Percentiles rank a stretch among this genome's conserved stretches.
phyloP scores from a whole-genome alignment of 2,113 vertebrate genomes.

The Pseudopodoces humilis region DNA sequence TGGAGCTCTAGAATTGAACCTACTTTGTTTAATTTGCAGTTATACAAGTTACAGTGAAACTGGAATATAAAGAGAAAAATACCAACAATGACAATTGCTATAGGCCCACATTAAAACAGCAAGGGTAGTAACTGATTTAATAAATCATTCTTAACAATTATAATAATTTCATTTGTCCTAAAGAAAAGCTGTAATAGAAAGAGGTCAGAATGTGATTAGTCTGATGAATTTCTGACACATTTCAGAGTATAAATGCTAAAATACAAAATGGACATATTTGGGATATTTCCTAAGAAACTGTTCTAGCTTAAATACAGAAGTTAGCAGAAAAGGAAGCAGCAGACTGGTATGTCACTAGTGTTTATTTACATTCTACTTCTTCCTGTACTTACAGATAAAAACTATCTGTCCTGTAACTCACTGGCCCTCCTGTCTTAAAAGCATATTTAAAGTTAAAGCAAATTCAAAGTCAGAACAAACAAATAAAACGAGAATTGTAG shows the following conservation, averaged over 20 bases:
- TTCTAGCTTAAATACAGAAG: slow-evolving; percentile 39
- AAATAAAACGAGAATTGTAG: neutral
- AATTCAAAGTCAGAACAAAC: slow-evolving; percentile 44
- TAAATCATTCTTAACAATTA: neutral
- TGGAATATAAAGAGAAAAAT: slow-evolving; percentile 12
- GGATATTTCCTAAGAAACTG: slow-evolving; percentile 62
- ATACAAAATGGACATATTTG: slow-evolving; percentile 15
- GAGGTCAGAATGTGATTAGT: neutral
- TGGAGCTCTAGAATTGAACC: neutral
- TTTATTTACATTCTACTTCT: slow-evolving; percentile 65
- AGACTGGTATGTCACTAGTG: slow-evolving; percentile 67
- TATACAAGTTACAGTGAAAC: neutral
- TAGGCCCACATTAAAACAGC: neutral
- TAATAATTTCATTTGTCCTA: slow-evolving; percentile 28
- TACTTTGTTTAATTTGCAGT: neutral
- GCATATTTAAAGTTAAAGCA: slow-evolving; percentile 28
- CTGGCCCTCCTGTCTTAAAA: slow-evolving; percentile 7
- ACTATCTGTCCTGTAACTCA: neutral
- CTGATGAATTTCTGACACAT: neutral
- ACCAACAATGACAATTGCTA: neutral
- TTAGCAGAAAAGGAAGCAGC: slow-evolving; percentile 68
- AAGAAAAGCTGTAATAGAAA: neutral
- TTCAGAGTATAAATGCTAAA: neutral
- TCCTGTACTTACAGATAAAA: slow-evolving; percentile 56
- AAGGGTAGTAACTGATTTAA: neutral